phyloP scores from a whole-genome alignment of 2,888 invertebrate species.

The Osmoderma eremita region DNA sequence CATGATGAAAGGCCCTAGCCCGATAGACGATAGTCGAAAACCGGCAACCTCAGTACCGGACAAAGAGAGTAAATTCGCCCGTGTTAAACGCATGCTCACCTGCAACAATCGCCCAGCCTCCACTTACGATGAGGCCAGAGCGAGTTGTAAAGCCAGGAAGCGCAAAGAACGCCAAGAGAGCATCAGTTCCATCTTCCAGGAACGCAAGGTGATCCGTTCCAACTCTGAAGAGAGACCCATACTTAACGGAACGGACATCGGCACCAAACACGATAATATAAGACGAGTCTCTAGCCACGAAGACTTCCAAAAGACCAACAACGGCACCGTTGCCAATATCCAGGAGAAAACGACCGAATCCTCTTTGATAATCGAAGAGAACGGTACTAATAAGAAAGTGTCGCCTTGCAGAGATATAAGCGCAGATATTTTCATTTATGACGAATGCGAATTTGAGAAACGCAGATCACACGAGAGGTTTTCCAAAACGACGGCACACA shows the following conservation, averaged over 20 bases:
- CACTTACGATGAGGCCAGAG: slow-evolving; percentile 61
- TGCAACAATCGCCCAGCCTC: slow-evolving; percentile 48
- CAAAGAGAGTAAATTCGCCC: slow-evolving; percentile 54
- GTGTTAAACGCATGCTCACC: slow-evolving; percentile 56
- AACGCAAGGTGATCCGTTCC: slow-evolving; percentile 71
- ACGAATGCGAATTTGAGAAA: slow-evolving; percentile 72
- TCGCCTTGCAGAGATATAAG: slow-evolving; percentile 55
- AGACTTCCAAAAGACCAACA: slow-evolving; percentile 65
- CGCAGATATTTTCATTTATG: slow-evolving; percentile 60
- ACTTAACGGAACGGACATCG: slow-evolving; percentile 55
- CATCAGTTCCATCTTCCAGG: slow-evolving; percentile 67
- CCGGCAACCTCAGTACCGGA: slow-evolving; percentile 45
- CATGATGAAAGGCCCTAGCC: slow-evolving; percentile 54
- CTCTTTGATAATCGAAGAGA: slow-evolving; percentile 47
- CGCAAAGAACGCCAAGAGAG: slow-evolving; percentile 74
- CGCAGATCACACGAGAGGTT: slow-evolving; percentile 73
- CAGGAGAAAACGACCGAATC: slow-evolving; percentile 54
- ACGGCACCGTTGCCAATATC: slow-evolving; percentile 23
- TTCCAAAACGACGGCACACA: slow-evolving; percentile 69
- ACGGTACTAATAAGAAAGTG: slow-evolving; percentile 54
- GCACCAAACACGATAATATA: slow-evolving; percentile 58
- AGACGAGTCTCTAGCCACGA: slow-evolving; percentile 73
- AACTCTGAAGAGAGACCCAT: slow-evolving; percentile 70
- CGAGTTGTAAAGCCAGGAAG: slow-evolving; percentile 65
- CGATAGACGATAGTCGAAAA: slow-evolving; percentile 50